Base-by-base conservation (phyloP, 2,113 vertebrate species). In the Miniopterus natalensis region DNA sequence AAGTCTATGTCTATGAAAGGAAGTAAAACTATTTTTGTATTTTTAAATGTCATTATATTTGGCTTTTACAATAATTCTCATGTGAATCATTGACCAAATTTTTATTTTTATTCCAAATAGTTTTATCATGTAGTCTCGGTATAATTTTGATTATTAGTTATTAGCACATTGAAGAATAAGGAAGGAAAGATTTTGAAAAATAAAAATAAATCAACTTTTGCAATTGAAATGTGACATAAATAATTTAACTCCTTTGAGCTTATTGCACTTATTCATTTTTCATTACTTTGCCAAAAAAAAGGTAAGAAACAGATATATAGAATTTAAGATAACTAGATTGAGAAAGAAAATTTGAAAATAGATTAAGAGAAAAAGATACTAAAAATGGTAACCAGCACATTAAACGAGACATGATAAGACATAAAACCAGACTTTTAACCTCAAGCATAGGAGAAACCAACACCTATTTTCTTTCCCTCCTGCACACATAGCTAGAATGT, bases 121-220 rank as follows among this genome's bases (percentile, higher is more conserved):
- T 65, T 91, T 57, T 73, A n/a, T 84, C 14, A 45, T 81, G 1
- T 49, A 90, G 29, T 77, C 14, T 59, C 4, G 21, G 25, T 25
- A 81, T 45, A 90, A 78, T 53, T 65, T 90, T 92, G 20, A 84
- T 40, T 47, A 47, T 86, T 84, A 94, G 84, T 75, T 88, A 94
- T 93, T n/a, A 74, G 25, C 36, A 57, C 31, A 86, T 36, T 74
- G 9, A 15, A 65, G 15, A 81, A 81, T 4, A 81, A 84, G 21
- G 13, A 77, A 63, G 8, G 25, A 79, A 31, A 77, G 0, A 75
- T 49, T 31, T 96, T 79, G 31, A 68, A 73, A 79, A 84, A 49
- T 42, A 47, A 81, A 83, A 92, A 61, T 5, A 84, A 63, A 55
- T 84, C 1, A 40, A 84, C 36, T 53, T 84, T 87, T 68, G 5